Evolutionary conservation across 1,140 invertebrate genomes (phyloP), one percentile per base, ranked within the genome.

Genomic region (Tetranychus urticae): DNA sequence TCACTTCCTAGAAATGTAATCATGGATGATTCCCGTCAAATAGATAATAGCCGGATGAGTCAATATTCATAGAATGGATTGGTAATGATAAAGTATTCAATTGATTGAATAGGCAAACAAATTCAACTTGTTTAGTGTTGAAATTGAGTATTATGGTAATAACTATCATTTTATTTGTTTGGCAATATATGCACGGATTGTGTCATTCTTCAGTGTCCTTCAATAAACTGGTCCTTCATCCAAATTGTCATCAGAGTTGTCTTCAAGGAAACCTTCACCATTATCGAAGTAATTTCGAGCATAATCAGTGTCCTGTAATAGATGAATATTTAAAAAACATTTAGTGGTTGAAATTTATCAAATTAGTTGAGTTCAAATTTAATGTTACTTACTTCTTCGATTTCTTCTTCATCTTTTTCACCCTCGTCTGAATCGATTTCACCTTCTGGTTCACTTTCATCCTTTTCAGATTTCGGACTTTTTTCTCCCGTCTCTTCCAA

Each of bases 261-360:
- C 72, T 66, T 88, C 85, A 67, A 86, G 80, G 71, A 84, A 87
- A 36, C 77, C 79, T 73, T 88, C 86, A 14, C 86, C 86, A 73
- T 88, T 87, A 70, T 89, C 85, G 71, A 88, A 88, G 68, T 86
- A 87, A 69, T 80, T 84, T 67, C 83, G 82, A 2, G 79, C 79
- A 72, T 87, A 87, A 71, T 83, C 81, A n/a, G 81, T 83, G 33
- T 80, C 82, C 64, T 82, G 50, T 33, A 46, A 13, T 50, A 52
- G n/a, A 52, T n/a, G 50, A 52, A 52, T 8, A 52, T 52, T 46
- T 7, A 46, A 10, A 46, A 50, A 54, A 60, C 36, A 23, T 23
- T 23, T 23, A 23, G 23, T 0, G 0, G 23, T 23, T 23, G 23
- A 23, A 23, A 39, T 35, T n/a, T 34, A 55, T 56, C 14, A 46